Base-by-base conservation (phyloP, 2,113 vertebrate species). In the Seriola aureovittata region DNA sequence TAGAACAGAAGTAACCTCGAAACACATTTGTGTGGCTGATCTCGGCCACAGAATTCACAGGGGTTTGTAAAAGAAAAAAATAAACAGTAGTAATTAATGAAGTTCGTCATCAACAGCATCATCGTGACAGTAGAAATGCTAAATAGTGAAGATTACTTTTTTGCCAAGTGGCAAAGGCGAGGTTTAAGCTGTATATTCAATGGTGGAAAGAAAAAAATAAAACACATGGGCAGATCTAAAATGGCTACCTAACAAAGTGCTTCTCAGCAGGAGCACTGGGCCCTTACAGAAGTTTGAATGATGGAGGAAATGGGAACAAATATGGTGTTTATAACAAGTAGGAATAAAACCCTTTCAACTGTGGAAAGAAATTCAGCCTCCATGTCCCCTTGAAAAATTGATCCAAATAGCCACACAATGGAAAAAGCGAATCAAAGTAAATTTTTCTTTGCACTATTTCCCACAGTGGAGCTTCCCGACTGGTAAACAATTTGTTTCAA, bases 141-240 rank as follows among this genome's bases (percentile, higher is more conserved):
- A 83, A 87, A 88, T 82, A 88, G 21, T 87, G 71, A 90, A 84
- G 67, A 91, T 95, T 93, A 94, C 93, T 93, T 92, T 94, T 95
- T 94, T 96, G 92, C 93, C 91, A 90, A 93, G 93, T 92, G 92
- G 90, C 92, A 93, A 94, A 95, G 74, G 94, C 91, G 90, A 93
- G 94, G 93, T 73, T 95, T 93, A 58, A 85, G 92, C 94, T 97
- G 96, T 97, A 97, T 96, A 96, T 96, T 96, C 94, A 96, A 94
- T 96, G 95, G 94, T 94, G 78, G 94, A 93, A 92, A 94, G 38
- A 75, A 92, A 94, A 94, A 94, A 94, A 70, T 52, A 46, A 75
- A 86, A 84, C 38, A 84, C 21, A 54, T 36, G 52, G 52, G 48
- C 44, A 67, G 85, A 89, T 91, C 84, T 86, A 68, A 91, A 87